These are phyloP conservation scores for Maccullochella peelii DNA, from an alignment of 2,113 vertebrate species.

Conservation along the genomic window DNA sequence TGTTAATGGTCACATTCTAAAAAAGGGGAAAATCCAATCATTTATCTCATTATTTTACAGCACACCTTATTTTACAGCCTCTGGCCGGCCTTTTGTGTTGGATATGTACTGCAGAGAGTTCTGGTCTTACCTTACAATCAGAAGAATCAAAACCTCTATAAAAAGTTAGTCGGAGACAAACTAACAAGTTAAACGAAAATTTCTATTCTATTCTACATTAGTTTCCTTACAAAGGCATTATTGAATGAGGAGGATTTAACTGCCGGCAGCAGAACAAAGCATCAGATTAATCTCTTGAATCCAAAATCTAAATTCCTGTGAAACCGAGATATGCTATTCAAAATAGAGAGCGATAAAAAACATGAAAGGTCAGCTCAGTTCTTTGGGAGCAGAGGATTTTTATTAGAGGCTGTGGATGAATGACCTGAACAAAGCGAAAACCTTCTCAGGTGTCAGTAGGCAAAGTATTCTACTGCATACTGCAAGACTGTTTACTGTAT, in stretches of 20 bases:
- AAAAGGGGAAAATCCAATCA: slow-evolving; percentile 9
- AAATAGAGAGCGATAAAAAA: background rate
- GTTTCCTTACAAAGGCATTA: slow-evolving; percentile 8
- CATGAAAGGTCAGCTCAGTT: background rate
- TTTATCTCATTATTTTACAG: slow-evolving; percentile 21
- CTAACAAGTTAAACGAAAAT: background rate
- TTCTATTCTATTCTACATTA: background rate
- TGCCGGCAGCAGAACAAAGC: slow-evolving; percentile 3
- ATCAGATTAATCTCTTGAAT: slow-evolving; percentile 12
- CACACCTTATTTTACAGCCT: background rate
- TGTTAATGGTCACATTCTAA: background rate
- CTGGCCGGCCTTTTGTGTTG: background rate
- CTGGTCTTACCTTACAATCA: slow-evolving; percentile 1
- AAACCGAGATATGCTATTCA: background rate
- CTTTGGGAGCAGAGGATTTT: background rate
- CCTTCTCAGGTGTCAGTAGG: background rate
- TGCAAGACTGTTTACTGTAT: background rate
- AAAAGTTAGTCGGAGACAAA: background rate
- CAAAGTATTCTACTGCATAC: background rate
- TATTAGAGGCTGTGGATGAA: background rate
- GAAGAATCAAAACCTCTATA: background rate
- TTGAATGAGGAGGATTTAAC: slow-evolving; percentile 21
- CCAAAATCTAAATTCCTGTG: background rate
- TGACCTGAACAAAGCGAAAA: background rate
- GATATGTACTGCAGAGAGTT: background rate